Conservation (phyloP, 2,888 invertebrate species). For the Saturnia japonica region DNA sequence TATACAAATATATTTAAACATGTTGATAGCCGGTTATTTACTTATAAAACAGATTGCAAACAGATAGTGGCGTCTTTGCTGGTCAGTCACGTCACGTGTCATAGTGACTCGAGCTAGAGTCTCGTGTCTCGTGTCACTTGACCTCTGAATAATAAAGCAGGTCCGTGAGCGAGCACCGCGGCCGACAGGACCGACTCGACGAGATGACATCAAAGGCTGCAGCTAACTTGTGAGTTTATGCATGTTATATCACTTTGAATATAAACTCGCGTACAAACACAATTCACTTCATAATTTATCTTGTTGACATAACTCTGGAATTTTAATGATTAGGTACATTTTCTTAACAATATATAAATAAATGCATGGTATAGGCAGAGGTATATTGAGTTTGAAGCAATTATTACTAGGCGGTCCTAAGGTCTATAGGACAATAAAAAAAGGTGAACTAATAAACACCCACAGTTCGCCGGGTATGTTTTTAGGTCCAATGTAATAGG, state of each 20-base stretch:
- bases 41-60: background rate
- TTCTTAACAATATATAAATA: background rate
- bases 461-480: no score
- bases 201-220: background rate
- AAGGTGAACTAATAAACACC: no score
- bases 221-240: background rate
- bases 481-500: no score
- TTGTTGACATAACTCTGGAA: background rate
- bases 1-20: background rate
- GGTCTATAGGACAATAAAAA: no score
- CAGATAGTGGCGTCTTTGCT: background rate
- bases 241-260: constrained; percentile 3
- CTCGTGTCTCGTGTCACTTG: background rate
- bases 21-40: background rate
- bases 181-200: background rate
- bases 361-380: no score
- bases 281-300: background rate
- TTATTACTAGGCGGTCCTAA: no score
- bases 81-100: background rate
- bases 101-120: background rate
- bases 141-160: background rate
- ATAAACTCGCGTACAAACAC: background rate
- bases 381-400: no score
- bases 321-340: background rate
- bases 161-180: background rate